Base-by-base conservation (phyloP, 2,888 invertebrate species). In the Carabus problematicus region DNA sequence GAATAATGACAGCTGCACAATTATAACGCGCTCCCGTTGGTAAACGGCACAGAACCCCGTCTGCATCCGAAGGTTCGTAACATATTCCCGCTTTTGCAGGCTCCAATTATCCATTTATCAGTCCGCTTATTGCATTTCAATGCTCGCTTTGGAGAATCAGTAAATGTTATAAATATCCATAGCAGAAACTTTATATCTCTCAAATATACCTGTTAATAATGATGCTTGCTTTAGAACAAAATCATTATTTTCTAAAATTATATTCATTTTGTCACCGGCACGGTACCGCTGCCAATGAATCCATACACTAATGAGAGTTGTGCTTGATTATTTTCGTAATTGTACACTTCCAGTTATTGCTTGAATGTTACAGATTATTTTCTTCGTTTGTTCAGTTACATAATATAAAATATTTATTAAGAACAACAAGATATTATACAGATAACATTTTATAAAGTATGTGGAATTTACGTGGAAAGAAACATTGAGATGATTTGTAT, bases 171-270 rank as follows among this genome's bases (percentile, higher is more conserved):
- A 45, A 45, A 45, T 14, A 45, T 45, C 14, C 45, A n/a, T 45
- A n/a, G 1, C 45, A 14, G 45, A 14, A 14, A 3, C 45, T 1
- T 45, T 1, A 45, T 45, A 45, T 45, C n/a, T 45, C 7, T n/a
- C n/a, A 29, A 29, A 29, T 29, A 29, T 29, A 29, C 6, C 29
- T 29, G 6, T 29, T 29, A 29, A 6, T 29, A 29, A 29, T 29
- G 29, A 29, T 29, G 12, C 58, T 12, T 40, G 12, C 40, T 58
- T 11, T 43, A 42, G 55, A 64, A 52, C 45, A 47, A 56, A 66
- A 66, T 58, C 58, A 45, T 56, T 66, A 45, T 43, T 54, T 39
- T 56, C 55, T 55, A 43, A 66, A 66, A 66, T 66, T 66, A 58
- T 56, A 66, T 59, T 66, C 66, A 59, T 66, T 66, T 45, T 49